Conservation (phyloP, 2,797 vertebrate species). For the Ptychadena robeensis region DNA sequence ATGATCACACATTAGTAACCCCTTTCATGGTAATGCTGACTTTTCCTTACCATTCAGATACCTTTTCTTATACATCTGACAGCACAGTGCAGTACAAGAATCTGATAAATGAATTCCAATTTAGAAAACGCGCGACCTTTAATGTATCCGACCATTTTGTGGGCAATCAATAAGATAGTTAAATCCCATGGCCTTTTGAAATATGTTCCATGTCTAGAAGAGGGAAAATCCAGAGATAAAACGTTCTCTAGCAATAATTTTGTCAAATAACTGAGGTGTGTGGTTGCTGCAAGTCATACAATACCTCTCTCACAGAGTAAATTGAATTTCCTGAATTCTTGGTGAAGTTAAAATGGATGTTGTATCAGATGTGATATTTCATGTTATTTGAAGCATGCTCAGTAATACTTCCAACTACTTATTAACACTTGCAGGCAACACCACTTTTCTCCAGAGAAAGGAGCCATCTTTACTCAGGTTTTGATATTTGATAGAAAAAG, state of each 20-base stretch:
- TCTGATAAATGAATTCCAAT: slow-evolving; percentile 55
- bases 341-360: neutral
- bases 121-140: slow-evolving; percentile 57
- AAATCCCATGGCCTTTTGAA: slow-evolving; percentile 48
- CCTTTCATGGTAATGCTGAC: neutral
- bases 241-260: slow-evolving; percentile 36
- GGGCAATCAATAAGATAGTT: slow-evolving; percentile 51
- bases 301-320: neutral
- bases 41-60: neutral
- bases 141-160: slow-evolving; percentile 40
- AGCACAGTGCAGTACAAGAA: neutral
- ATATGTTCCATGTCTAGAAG: slow-evolving; percentile 20
- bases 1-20: neutral
- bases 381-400: no score
- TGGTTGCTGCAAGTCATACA: neutral
- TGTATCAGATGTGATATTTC: no score
- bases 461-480: no score
- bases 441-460: no score
- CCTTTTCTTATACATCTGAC: no score
- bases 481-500: no score
- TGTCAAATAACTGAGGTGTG: slow-evolving; percentile 17
- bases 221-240: slow-evolving; percentile 34
- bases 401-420: no score
- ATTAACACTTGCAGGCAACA: no score
- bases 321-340: neutral